Evolutionary conservation across 2,113 vertebrate genomes (phyloP), one percentile per base, ranked within the genome.

Genomic region (Coryphaenoides rupestris): DNA sequence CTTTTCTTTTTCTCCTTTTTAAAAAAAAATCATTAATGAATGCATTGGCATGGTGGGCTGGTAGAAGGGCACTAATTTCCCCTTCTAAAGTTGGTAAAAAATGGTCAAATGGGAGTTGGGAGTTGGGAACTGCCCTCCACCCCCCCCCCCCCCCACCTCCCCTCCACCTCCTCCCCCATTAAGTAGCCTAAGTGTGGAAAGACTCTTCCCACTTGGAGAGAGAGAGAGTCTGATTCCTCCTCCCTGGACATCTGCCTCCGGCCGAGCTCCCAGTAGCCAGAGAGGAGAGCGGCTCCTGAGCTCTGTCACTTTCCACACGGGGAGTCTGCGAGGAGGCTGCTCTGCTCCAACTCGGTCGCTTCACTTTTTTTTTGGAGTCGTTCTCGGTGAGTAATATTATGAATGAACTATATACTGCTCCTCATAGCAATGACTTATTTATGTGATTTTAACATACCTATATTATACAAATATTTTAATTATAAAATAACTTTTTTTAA

Each of bases 51-150:
- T 12, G 13, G 33, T 4, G 33, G 33, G 33, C n/a, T n/a, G 33
- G 50, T 23, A 68, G 60, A 23, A 49, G n/a, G 15, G 49, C 19
- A 33, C 40, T 16, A 17, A 28, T n/a, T 52, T 52, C n/a, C 49
- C 15, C n/a, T 52, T 9, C 16, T 40, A 40, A 21, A 21, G 47
- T 17, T 50, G 47, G 47, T 50, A n/a, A 40, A 50, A 50, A 17
- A n/a, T n/a, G n/a, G n/a, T n/a, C n/a, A n/a, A n/a, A n/a, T n/a
- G n/a, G n/a, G n/a, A n/a, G n/a, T n/a, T n/a, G 47, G n/a, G 93
- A 90, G 88, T 70, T 86, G 90, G 93, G 95, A 92, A 91, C 94
- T 91, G 92, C 95, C 95, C 95, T n/a, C n/a, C n/a, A n/a, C n/a
- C n/a, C n/a, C n/a, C n/a, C n/a, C n/a, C n/a, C n/a, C n/a, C n/a